phyloP scores from a whole-genome alignment of 2,113 vertebrate genomes.

The Oreochromis niloticus region DNA sequence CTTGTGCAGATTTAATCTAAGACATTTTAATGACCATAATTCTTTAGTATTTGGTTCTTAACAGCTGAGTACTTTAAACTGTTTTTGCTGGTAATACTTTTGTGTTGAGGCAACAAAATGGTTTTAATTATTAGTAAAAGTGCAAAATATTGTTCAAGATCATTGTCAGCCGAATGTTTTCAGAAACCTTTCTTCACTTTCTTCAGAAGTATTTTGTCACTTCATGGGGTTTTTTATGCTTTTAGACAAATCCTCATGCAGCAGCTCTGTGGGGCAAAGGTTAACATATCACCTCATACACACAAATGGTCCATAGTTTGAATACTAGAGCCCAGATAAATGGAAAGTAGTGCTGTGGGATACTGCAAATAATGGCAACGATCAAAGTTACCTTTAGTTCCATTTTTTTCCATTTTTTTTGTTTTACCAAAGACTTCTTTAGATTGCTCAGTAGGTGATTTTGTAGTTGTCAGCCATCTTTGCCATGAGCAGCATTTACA shows the following conservation, averaged over 20 bases:
- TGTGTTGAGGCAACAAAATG: not conserved
- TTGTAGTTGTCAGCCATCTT: not conserved
- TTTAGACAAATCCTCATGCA: not conserved
- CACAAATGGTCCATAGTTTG: not conserved
- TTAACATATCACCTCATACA: not conserved
- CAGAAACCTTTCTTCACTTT: not conserved
- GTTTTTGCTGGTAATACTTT: not conserved
- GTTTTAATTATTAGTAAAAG: not conserved
- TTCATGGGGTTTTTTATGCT: not conserved
- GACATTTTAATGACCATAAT: not conserved
- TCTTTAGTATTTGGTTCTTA: not conserved
- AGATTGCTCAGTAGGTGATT: not conserved
- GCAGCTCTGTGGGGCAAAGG: not conserved
- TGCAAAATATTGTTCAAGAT: not conserved
- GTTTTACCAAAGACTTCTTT: not conserved
- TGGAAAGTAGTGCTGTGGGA: not conserved
- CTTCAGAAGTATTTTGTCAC: not conserved
- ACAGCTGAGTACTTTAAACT: not conserved
- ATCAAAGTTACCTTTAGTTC: not conserved
- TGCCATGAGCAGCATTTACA: not conserved
- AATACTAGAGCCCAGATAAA: not conserved
- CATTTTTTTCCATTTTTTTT: not conserved
- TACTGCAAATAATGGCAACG: not conserved
- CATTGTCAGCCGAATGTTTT: not conserved
- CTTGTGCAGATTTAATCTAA: not conserved